phyloP scores from a whole-genome alignment of 2,888 invertebrate genomes.

The Agrotis segetum region DNA sequence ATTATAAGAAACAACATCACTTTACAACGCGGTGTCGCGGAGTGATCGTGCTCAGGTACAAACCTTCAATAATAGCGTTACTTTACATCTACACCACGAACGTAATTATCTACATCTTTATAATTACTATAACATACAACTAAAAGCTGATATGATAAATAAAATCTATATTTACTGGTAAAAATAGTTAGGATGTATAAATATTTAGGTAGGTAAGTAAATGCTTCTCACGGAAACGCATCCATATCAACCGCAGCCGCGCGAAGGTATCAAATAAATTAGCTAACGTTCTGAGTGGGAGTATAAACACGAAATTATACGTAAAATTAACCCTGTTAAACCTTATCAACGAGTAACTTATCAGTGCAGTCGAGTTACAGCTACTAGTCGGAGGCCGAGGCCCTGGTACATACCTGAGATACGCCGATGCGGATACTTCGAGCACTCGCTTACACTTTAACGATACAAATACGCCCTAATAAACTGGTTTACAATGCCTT shows the following conservation, averaged over 20 bases:
- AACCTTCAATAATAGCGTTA: slow-evolving; percentile 74
- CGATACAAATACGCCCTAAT: slow-evolving; percentile 78
- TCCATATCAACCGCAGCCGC: slow-evolving; percentile 58
- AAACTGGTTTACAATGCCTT: slow-evolving; percentile 80
- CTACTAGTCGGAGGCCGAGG: slow-evolving; percentile 57
- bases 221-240: slow-evolving; percentile 75
- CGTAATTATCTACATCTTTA: slow-evolving; percentile 80
- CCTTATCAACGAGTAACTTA: slow-evolving; percentile 71
- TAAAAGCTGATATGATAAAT: slow-evolving; percentile 88
- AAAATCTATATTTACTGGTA: slow-evolving; percentile 86
- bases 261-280: slow-evolving; percentile 77
- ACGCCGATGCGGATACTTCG: slow-evolving; percentile 77
- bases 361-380: slow-evolving; percentile 62
- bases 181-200: slow-evolving; percentile 78
- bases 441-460: slow-evolving; percentile 85
- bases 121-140: slow-evolving; percentile 80
- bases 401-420: slow-evolving; percentile 84
- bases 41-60: slow-evolving; percentile 79
- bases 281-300: slow-evolving; percentile 70
- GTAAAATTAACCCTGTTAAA: slow-evolving; percentile 85
- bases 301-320: slow-evolving; percentile 71
- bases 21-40: slow-evolving; percentile 60
- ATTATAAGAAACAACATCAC: slow-evolving; percentile 64
- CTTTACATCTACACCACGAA: slow-evolving; percentile 70
- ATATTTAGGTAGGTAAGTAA: slow-evolving; percentile 80